These are phyloP conservation scores for Megaceryle torquata DNA, from an alignment of 2,113 vertebrate species.

Conservation along the genomic window DNA sequence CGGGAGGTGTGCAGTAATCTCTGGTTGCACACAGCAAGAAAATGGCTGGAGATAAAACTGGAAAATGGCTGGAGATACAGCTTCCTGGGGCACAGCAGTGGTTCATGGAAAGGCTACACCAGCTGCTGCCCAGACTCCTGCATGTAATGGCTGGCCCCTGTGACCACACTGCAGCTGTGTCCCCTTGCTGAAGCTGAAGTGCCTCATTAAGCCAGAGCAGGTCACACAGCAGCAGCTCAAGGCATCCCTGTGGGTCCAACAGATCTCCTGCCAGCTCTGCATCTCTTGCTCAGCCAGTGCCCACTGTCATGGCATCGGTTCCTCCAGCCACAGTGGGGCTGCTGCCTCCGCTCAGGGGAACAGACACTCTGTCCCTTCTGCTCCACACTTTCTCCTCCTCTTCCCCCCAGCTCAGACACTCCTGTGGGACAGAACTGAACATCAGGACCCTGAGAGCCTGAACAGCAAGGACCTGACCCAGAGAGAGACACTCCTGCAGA, in stretches of 20 bases:
- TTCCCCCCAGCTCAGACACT: background rate
- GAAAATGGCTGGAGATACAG: background rate
- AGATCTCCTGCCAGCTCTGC: rapidly evolving
- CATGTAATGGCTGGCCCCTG: background rate
- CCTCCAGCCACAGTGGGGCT: background rate
- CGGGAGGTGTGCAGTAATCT: background rate
- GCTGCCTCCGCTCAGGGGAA: background rate
- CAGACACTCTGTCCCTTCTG: background rate
- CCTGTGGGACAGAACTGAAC: background rate
- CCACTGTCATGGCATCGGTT: rapidly evolving
- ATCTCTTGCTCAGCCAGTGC: background rate
- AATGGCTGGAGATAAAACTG: background rate
- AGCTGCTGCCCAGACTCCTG: background rate
- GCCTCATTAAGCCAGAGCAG: background rate
- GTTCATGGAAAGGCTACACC: background rate
- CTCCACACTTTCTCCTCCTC: background rate
- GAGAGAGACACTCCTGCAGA: background rate
- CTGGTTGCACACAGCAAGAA: background rate
- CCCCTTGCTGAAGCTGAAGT: background rate
- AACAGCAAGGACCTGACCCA: background rate
- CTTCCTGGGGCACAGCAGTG: background rate
- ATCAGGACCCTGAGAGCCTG: background rate
- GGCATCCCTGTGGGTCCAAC: rapidly evolving
- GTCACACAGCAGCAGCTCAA: rapidly evolving
- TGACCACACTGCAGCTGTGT: background rate